Evolutionary conservation across 2,888 invertebrate genomes (phyloP), one percentile per base, ranked within the genome.

Genomic region (Dugesia japonica): DNA sequence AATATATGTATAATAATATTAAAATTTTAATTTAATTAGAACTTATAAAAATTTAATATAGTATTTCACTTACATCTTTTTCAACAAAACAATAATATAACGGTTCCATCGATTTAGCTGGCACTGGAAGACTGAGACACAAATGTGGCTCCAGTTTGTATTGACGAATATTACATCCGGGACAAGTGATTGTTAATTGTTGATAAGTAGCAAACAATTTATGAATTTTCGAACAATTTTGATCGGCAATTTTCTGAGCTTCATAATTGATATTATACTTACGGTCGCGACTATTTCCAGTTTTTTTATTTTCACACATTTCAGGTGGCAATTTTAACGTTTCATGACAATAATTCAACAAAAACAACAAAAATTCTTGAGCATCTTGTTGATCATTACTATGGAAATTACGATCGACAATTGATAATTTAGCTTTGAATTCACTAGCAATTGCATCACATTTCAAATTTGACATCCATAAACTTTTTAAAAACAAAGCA

Each of bases 301-400:
- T 56, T 23, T n/a, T 38, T 17, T 9, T 56, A 9, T 9, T 13
- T 13, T 20, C n/a, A 7, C 17, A 7, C 4, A 56, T 23, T n/a
- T 56, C 56, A 4, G 23, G 20, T n/a, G 56, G 56, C 28, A 72
- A 17, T 72, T 76, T 76, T 7, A 76, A 7, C 31, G 74, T 73
- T 20, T 76, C 76, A 33, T 76, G 76, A 26, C 74, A 28, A 9
- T 26, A 28, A 42, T 76, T 76, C 27, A 76, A 42, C 1, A 76
- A 33, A 31, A 74, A 76, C 73, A 76, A 33, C 26, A 76, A 73
- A 38, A 76, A 74, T 33, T 76, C 76, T 23, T 72, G 72, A 1
- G 76, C 76, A 23, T 76, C 76, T 33, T 76, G 76, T 73, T 76
- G 76, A 26, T 73, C 76, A 9, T 23, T 33, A n/a, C 73, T 28